phyloP scores from a whole-genome alignment of 2,113 vertebrate species.

The Cinclus mexicanus region DNA sequence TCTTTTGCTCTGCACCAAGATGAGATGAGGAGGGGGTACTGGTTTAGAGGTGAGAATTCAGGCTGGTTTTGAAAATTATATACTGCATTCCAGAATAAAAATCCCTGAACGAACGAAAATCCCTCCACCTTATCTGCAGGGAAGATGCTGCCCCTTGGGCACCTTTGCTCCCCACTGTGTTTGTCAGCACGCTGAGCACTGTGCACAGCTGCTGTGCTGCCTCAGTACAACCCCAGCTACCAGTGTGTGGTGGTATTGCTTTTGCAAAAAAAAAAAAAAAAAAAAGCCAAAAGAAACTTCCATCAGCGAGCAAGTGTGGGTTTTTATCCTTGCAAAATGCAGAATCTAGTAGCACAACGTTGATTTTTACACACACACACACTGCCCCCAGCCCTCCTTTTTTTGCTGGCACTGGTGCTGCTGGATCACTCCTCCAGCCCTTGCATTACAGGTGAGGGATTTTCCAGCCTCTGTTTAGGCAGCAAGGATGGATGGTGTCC shows the following conservation, averaged over 20 bases:
- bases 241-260: neutral
- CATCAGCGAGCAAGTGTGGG: neutral
- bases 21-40: neutral
- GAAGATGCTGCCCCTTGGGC: neutral
- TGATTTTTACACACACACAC: neutral
- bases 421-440: neutral
- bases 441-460: neutral
- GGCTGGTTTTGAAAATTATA: neutral
- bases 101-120: neutral
- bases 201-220: neutral
- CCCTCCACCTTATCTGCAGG: neutral
- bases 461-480: neutral
- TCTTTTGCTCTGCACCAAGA: neutral
- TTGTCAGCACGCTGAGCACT: neutral
- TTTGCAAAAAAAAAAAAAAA: neutral
- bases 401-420: neutral
- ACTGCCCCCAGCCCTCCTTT: fast-evolving
- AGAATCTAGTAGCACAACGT: neutral
- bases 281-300: neutral
- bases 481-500: neutral
- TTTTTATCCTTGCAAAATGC: neutral
- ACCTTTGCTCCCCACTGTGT: neutral
- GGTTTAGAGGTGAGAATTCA: neutral
- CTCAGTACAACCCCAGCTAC: neutral
- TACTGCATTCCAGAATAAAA: neutral